These are phyloP conservation scores for Plodia interpunctella DNA, from an alignment of 1,140 invertebrate genomes.

Conservation along the genomic window DNA sequence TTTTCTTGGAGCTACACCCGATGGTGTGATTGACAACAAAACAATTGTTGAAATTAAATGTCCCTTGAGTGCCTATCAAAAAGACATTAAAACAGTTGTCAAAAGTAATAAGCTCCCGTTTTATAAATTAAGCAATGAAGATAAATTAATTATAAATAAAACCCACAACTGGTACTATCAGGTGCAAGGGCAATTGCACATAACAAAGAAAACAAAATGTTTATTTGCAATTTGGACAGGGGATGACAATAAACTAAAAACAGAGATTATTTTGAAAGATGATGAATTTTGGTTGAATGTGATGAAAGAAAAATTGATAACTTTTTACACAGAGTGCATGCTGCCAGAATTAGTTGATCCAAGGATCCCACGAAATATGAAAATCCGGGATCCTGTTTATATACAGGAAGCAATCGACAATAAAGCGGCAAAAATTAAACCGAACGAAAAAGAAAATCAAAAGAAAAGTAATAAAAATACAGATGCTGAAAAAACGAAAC, in stretches of 20 bases:
- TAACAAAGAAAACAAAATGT: slow-evolving; percentile 19
- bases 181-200: slow-evolving; percentile 26
- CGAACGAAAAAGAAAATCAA: too few relatives aligned
- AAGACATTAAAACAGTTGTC: slow-evolving; percentile 11
- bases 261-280: slow-evolving; percentile 13
- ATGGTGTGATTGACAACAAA: slow-evolving; percentile 42
- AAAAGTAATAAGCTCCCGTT: slow-evolving; percentile 20
- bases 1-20: slow-evolving; percentile 25
- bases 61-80: slow-evolving; percentile 13
- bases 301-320: slow-evolving; percentile 14
- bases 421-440: too few relatives aligned
- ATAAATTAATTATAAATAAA: slow-evolving; percentile 16
- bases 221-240: slow-evolving; percentile 23
- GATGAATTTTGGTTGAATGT: slow-evolving; percentile 18
- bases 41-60: slow-evolving; percentile 30
- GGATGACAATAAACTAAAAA: slow-evolving; percentile 14
- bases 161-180: slow-evolving; percentile 26
- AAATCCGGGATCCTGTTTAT: too few relatives aligned
- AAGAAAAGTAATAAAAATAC: too few relatives aligned
- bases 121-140: slow-evolving; percentile 17
- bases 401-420: too few relatives aligned
- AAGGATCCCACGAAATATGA: too few relatives aligned
- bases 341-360: not conserved
- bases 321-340: slow-evolving; percentile 16
- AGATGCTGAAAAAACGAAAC: too few relatives aligned